Evolutionary conservation across 2,113 vertebrate genomes (phyloP).

Genomic region (Tychaedon coryphoeus): DNA sequence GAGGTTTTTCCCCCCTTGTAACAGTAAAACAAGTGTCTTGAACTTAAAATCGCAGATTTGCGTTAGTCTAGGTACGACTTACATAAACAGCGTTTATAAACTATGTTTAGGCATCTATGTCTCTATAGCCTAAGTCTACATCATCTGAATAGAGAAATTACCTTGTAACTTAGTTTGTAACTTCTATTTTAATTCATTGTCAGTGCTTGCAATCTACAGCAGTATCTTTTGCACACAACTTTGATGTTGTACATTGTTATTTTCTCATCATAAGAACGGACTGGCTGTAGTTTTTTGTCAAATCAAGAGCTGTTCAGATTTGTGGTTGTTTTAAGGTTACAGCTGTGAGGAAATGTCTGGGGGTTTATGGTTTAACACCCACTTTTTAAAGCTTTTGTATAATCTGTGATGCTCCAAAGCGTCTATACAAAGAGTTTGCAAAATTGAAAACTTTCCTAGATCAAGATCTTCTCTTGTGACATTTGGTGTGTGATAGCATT

Average conservation of each 20-base stretch:
- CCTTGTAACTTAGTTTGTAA: not conserved
- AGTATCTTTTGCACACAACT: rapidly evolving
- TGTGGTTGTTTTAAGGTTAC: not conserved
- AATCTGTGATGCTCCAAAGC: not conserved
- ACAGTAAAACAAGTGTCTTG: not conserved
- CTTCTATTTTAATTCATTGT: not conserved
- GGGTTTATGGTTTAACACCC: not conserved
- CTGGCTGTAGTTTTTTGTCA: not conserved
- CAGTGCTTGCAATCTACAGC: not conserved
- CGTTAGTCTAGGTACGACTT: not conserved
- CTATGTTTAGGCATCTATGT: rapidly evolving
- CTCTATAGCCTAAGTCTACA: not conserved
- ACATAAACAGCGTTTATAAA: not conserved
- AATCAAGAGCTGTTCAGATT: not conserved
- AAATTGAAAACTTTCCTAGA: not conserved
- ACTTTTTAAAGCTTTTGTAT: not conserved
- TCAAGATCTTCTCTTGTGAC: not conserved
- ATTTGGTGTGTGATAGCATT: not conserved
- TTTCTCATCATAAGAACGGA: not conserved
- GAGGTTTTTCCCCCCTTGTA: not conserved
- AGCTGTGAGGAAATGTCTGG: not conserved
- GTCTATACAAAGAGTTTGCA: not conserved
- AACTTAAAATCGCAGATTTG: not conserved
- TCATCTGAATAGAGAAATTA: not conserved
- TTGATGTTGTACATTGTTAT: not conserved